phyloP scores from a whole-genome alignment of 2,113 vertebrate species.

The Lamprotornis superbus region DNA sequence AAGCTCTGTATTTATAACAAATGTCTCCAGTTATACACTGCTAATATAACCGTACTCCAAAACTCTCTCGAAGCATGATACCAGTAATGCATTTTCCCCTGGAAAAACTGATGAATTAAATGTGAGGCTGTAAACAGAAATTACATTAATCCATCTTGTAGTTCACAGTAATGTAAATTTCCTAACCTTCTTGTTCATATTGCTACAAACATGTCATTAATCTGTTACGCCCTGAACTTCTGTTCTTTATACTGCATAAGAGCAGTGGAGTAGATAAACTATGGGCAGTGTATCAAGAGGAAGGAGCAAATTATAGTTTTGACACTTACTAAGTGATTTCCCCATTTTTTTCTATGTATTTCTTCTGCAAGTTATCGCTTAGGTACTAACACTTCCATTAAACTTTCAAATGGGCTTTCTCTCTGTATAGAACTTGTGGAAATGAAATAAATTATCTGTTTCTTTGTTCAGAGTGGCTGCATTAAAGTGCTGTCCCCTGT shows the following conservation, averaged over 20 bases:
- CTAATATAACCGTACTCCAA: neutral
- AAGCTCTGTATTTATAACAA: neutral
- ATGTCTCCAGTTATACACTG: neutral
- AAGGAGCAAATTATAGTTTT: conserved; percentile 48
- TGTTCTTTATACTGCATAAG: neutral
- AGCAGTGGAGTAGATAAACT: conserved; percentile 38
- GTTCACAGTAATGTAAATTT: conserved; percentile 50
- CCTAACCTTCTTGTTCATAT: conserved; percentile 51
- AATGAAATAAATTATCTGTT: neutral
- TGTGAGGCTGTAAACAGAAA: conserved; percentile 46
- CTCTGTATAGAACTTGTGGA: neutral
- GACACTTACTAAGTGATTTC: conserved; percentile 52
- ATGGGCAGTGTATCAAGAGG: neutral
- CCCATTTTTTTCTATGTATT: conserved; percentile 4
- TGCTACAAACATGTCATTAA: conserved; percentile 47
- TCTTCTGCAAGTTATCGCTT: conserved; percentile 6
- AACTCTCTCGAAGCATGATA: neutral
- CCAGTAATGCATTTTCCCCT: conserved; percentile 37
- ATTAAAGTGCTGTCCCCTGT: neutral
- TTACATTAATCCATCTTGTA: conserved; percentile 68
- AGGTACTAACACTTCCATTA: conserved; percentile 6
- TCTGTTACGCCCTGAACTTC: conserved; percentile 31
- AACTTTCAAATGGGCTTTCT: conserved; percentile 36
- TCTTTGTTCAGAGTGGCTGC: neutral
- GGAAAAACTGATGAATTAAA: conserved; percentile 61